Evolutionary conservation across 2,888 invertebrate genomes (phyloP), one percentile per base, ranked within the genome.

Genomic region (Elysia crispata): DNA sequence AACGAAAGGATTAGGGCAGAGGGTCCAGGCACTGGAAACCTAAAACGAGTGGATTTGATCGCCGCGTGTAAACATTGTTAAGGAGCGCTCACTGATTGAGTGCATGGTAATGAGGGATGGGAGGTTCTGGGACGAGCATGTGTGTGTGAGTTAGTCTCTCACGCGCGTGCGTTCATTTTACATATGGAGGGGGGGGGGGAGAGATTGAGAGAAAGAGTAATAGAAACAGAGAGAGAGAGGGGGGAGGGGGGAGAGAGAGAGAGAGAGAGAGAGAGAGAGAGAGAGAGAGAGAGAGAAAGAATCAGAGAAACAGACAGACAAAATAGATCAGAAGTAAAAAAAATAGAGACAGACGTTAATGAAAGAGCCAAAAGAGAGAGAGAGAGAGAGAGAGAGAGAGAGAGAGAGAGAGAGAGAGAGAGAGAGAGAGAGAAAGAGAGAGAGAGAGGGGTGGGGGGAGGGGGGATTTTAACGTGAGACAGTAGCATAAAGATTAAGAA

Each of bases 361-460:
- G 30, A 3, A 8, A 3, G 25, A 31, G 31, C 13, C 6, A 25
- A 67, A 28, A 67, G 25, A 23, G 67, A 23, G 67, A 67, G 31
- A 67, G 67, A 67, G 67, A 67, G 67, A 67, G 67, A 67, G 67
- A 67, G 67, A 67, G 67, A 67, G 25, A 67, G 67, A 67, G 67
- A 67, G 67, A 67, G 67, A 67, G 67, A 67, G 67, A 67, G 67
- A 67, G 67, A 67, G 67, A 67, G 67, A 67, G 67, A 67, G 67
- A 67, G 67, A 67, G 67, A 67, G 67, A 67, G 67, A 67, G 67
- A 67, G 67, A 67, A 25, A 67, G 67, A 31, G 28, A 67, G 67
- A 31, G 28, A 31, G 28, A 31, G 67, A 31, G 31, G 20, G 8
- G 28, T 6, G 28, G 25, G 30, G 25, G 25, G 5, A 31, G n/a